Percentiles rank a stretch among this genome's conserved stretches.
phyloP scores from a whole-genome alignment of 2,113 vertebrate genomes.

The Camarhynchus parvulus region DNA sequence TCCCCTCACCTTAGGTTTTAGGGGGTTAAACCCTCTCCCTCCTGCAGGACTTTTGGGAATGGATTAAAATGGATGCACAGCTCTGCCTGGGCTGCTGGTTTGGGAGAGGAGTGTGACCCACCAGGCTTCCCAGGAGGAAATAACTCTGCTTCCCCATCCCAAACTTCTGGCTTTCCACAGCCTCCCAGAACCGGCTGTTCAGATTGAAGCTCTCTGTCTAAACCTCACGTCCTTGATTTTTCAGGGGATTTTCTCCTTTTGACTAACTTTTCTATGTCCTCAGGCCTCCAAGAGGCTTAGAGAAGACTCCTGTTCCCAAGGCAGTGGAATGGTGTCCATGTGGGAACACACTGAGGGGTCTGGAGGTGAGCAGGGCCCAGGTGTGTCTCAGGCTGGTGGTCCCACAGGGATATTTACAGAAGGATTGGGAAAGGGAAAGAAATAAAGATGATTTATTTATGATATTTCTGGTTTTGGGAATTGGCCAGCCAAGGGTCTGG shows the following conservation, averaged over 20 bases:
- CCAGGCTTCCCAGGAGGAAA: background rate
- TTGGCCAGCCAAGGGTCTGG: background rate
- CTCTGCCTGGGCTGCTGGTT: background rate
- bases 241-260: background rate
- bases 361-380: background rate
- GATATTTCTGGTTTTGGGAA: background rate
- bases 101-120: background rate
- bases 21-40: slow-evolving; percentile 19
- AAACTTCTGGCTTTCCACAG: background rate
- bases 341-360: background rate
- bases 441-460: background rate
- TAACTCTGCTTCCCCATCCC: background rate
- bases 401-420: background rate
- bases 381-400: background rate
- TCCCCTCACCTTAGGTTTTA: background rate
- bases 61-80: background rate
- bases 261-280: background rate
- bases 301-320: background rate
- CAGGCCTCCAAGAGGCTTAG: background rate
- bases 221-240: background rate
- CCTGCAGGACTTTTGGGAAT: background rate
- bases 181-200: background rate
- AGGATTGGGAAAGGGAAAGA: background rate
- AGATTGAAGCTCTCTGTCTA: background rate
- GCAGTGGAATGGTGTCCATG: background rate